Evolutionary conservation across 2,888 invertebrate genomes (phyloP), one percentile per base, ranked within the genome.

Genomic region (Tetranychus truncatus): DNA sequence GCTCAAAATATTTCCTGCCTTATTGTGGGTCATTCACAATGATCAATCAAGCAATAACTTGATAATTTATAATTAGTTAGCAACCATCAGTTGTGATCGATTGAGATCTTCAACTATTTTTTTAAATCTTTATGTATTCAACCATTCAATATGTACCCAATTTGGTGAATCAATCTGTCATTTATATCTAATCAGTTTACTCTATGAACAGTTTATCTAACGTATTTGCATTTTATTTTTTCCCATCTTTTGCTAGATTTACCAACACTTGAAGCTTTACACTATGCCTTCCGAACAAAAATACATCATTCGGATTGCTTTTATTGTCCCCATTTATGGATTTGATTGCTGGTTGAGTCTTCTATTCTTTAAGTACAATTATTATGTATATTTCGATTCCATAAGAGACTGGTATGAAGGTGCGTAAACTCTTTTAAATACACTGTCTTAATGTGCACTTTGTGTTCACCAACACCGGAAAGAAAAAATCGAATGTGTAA

Each of bases 361-460:
- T 81, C 85, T 99, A 80, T 97, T 99, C 87, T 97, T 99, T 86
- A 93, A 93, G 84, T 92, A 92, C 80, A 93, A 96, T 84, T 92
- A 93, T 81, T 95, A 95, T 82, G 91, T 99, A 78, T 99, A 99
- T 85, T 97, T 99, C 86, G 97, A 99, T 85, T 95, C 96, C 75
- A 91, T 99, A 80, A 87, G 99, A 81, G 99, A 99, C 86, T 99
- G 97, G 85, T 99, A 99, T 85, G 99, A 99, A 90, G 92, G 94
- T 93, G 84, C 80, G 81, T 79, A 34, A 34, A 34, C 34, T 34
- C 5, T 0, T 5, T 4, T 4, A 34, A 34, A 34, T 34, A 34
- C 34, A 34, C 34, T 34, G 34, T 34, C 34, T 34, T 18, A 0
- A 66, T 20, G n/a, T 15, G 6, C 8, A 20, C 0, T 20, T 15